Percentiles rank a stretch among this genome's conserved stretches.
Evolutionary conservation across 2,888 invertebrate genomes (phyloP).

Genomic region (Metopia argyrocephala): DNA sequence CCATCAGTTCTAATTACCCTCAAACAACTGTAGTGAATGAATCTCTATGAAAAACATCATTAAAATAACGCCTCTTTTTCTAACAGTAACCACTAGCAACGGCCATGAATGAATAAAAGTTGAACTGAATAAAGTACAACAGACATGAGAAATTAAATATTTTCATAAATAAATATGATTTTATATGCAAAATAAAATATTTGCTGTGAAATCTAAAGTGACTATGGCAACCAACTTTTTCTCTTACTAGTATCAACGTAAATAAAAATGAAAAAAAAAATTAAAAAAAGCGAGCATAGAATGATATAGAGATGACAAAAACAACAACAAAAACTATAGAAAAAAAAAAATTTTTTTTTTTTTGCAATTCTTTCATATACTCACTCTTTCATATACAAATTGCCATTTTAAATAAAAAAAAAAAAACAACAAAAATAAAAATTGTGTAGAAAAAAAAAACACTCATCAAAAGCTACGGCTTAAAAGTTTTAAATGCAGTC

Average conservation of each 20-base stretch:
- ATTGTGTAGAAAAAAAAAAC: conserved; percentile 27
- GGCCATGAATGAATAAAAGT: background rate
- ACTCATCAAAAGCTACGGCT: conserved; percentile 63
- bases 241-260: conserved; percentile 22
- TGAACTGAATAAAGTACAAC: background rate
- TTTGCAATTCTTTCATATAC: background rate
- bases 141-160: background rate
- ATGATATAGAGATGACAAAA: background rate
- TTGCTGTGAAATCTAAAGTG: conserved; percentile 42
- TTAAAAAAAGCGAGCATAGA: conserved; percentile 1
- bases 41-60: conserved; percentile 17
- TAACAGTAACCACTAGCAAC: background rate
- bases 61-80: background rate
- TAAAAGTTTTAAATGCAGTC: conserved; percentile 64
- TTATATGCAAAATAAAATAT: conserved; percentile 51
- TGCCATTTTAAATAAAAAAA: conserved; percentile 47
- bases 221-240: conserved; percentile 60
- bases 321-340: background rate
- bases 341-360: background rate
- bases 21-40: background rate
- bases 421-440: conserved; percentile 19
- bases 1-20: background rate
- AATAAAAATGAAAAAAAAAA: conserved; percentile 12
- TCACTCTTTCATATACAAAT: conserved; percentile 20
- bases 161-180: conserved; percentile 29